phyloP scores from a whole-genome alignment of 2,797 vertebrate genomes.

The Hypotaenidia okinawae region DNA sequence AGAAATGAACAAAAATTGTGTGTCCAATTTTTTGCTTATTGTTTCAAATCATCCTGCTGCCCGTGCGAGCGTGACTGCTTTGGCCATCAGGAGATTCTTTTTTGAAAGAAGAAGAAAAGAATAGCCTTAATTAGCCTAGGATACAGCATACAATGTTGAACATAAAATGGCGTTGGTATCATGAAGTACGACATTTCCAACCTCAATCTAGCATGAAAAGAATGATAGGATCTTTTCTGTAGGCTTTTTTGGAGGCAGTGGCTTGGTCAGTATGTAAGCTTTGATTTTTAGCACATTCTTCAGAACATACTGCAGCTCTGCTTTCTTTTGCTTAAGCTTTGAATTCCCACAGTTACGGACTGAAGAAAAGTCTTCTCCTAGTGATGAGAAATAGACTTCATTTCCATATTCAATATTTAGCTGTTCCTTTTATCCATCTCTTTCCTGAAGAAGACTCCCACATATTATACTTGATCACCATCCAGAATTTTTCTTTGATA shows the following conservation, averaged over 20 bases:
- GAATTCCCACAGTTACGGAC: background rate
- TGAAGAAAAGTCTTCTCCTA: background rate
- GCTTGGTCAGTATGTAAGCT: background rate
- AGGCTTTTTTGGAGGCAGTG: fast-evolving
- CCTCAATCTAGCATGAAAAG: background rate
- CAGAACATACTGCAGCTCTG: background rate
- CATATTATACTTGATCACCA: background rate
- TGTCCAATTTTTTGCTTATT: slow-evolving; percentile 20
- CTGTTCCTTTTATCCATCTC: background rate
- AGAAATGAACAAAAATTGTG: background rate
- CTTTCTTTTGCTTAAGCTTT: background rate
- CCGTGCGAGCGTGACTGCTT: slow-evolving; percentile 46
- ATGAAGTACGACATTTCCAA: slow-evolving; percentile 26
- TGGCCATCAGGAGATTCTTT: slow-evolving; percentile 17
- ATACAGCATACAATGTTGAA: background rate
- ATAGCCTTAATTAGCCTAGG: slow-evolving; percentile 33
- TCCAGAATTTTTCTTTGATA: background rate
- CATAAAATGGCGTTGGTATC: background rate
- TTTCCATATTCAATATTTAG: background rate
- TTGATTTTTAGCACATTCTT: background rate
- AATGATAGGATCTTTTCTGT: background rate
- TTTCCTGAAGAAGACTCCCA: background rate
- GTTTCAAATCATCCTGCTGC: slow-evolving; percentile 56
- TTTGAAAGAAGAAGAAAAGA: background rate
- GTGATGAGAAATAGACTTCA: background rate